Base-by-base conservation (phyloP, 2,797 vertebrate species). In the Pseudochromis fuscus region DNA sequence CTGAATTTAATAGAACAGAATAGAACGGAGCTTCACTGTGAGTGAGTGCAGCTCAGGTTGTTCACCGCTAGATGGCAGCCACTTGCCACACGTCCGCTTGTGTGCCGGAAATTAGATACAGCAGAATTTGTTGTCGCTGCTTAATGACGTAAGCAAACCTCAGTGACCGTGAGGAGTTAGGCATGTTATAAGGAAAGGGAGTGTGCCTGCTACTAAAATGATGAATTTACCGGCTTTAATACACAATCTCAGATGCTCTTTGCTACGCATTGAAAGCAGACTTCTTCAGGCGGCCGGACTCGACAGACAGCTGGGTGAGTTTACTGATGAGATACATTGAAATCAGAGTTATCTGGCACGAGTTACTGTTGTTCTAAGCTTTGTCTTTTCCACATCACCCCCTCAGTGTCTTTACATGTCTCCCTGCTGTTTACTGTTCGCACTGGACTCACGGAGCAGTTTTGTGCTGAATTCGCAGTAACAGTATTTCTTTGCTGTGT, bases 221-320 rank as follows among this genome's bases (percentile, higher is more conserved):
- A 87, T 94, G 69, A 91, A 72, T 79, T 58, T 94, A 35, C 24
- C 83, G 0, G 72, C 79, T 5, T 81, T 95, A 13, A 23, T 94
- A 3, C 72, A 87, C n/a, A 88, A 83, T 48, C 70, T 95, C 1
- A 67, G 92, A 11, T 69, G 63, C 21, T 94, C 93, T 19, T 57
- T 95, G 67, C 61, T 92, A 7, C 87, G 62, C 0, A 77, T 95
- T 44, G 94, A 95, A 51, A 84, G 72, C 44, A 89, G 82, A 69
- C 83, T 95, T 7, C 49, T 90, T 35, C 90, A 90, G 85, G 83
- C 53, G 15, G 72, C 80, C 15, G 92, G 93, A 51, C 72, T 93
- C 4, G 92, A 94, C 16, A 52, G 72, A 44, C 83, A 89, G 2
- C 77, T 92, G 7, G 90, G 94, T 95, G 77, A 92, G 93, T 88